Conservation (phyloP, 2,888 invertebrate genomes). For the Amaurobius ferox region DNA sequence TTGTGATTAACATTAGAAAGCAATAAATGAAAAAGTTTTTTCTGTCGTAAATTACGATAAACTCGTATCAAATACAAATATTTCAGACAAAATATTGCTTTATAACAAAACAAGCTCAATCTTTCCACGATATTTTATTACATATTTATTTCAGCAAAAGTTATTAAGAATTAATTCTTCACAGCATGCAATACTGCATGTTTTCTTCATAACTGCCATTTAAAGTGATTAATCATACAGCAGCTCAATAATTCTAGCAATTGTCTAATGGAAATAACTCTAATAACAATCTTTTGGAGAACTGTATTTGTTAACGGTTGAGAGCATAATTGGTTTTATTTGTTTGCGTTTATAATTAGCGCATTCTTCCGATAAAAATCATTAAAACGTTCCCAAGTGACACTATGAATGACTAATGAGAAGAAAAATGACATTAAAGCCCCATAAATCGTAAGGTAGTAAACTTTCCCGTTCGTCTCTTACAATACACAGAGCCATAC, state of each 20-base stretch:
- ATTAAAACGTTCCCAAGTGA: conserved; percentile 6
- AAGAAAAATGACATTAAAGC: conserved; percentile 7
- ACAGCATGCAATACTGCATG: no score
- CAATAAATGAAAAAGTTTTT: no score
- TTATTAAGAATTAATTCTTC: no score
- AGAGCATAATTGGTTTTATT: neutral
- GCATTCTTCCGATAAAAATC: conserved; percentile 6
- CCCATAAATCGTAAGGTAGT: neutral
- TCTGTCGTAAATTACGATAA: no score
- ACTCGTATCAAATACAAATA: no score
- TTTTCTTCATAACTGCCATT: no score
- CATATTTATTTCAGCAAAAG: no score
- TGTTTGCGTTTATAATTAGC: conserved; percentile 9
- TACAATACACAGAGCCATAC: neutral
- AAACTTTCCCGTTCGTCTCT: neutral
- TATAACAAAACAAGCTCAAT: no score
- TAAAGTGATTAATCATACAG: no score
- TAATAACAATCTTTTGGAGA: neutral
- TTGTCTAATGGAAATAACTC: neutral
- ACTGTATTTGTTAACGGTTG: conserved; percentile 6
- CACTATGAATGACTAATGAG: neutral
- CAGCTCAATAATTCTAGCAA: neutral
- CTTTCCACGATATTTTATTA: no score
- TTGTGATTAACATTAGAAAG: no score
- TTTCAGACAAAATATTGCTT: no score